These are phyloP conservation scores for Hemicentrotus pulcherrimus DNA, from an alignment of 35 echinoderm and acorn worm species.

Conservation along the genomic window DNA sequence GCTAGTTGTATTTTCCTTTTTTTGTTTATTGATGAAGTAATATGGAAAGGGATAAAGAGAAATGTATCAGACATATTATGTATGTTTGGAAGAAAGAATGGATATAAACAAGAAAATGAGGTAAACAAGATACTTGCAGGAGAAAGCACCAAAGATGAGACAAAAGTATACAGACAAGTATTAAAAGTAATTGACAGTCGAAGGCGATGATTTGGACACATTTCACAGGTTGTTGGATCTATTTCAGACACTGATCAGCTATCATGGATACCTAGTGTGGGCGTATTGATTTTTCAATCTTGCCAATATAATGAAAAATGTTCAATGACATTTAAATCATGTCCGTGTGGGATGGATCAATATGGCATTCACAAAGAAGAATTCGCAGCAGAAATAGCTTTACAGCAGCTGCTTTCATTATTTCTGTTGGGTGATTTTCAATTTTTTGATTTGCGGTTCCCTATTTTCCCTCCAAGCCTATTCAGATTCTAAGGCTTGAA, in stretches of 20 bases:
- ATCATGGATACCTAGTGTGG: background rate
- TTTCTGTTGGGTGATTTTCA: background rate
- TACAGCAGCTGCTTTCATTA: background rate
- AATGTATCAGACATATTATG: too few species aligned
- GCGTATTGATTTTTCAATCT: background rate
- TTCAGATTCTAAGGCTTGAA: background rate
- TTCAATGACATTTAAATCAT: conserved; percentile 14
- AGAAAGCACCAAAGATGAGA: background rate
- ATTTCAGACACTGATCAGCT: background rate
- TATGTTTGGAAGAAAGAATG: too few species aligned
- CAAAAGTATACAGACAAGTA: background rate
- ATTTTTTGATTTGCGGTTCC: background rate
- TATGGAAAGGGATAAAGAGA: too few species aligned
- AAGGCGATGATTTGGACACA: background rate
- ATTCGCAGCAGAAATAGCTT: background rate
- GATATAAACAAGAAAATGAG: too few species aligned
- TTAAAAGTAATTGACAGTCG: background rate
- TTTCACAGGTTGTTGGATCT: background rate
- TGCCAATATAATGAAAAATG: background rate
- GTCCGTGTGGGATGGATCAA: background rate
- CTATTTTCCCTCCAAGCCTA: background rate
- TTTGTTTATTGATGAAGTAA: too few species aligned
- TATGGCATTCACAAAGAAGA: background rate
- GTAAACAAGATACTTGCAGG: too few species aligned
- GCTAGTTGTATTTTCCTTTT: too few species aligned